Evolutionary conservation across 2,113 vertebrate species (phyloP).

Genomic region (Lonchura striata): DNA sequence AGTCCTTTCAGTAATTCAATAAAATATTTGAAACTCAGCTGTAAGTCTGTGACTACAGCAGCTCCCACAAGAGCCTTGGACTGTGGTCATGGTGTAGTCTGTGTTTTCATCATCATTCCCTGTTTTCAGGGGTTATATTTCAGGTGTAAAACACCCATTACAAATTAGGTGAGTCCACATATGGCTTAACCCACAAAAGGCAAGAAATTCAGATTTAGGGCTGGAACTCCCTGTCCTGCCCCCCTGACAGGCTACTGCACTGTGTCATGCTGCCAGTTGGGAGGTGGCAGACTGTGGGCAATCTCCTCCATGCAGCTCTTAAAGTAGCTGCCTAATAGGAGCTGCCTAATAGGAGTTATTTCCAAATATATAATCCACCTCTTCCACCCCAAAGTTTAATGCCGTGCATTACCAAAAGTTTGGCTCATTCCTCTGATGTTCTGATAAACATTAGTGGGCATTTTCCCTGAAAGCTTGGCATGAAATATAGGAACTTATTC

Average conservation of each 20-base stretch:
- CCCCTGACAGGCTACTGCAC: not conserved
- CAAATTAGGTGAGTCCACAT: not conserved
- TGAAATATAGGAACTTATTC: not conserved
- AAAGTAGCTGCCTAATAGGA: not conserved
- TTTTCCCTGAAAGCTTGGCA: not conserved
- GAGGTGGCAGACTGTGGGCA: not conserved
- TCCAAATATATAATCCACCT: not conserved
- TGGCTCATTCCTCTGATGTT: not conserved
- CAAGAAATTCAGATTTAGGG: not conserved
- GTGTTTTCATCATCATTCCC: not conserved
- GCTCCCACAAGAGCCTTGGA: accelerated
- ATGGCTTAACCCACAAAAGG: not conserved
- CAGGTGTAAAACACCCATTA: not conserved
- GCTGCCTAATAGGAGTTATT: no score
- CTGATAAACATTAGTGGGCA: not conserved
- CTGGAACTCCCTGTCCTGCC: not conserved
- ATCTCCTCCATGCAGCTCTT: not conserved
- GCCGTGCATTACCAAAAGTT: not conserved
- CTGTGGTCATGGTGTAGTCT: not conserved
- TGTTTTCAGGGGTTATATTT: not conserved
- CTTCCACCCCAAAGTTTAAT: not conserved
- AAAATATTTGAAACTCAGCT: slow-evolving; percentile 35
- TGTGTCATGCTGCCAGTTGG: not conserved
- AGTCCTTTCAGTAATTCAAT: slow-evolving; percentile 8
- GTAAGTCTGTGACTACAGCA: not conserved